A percentile compares a stretch with the other conserved stretches of the same genome.
phyloP scores from a whole-genome alignment of 2,797 vertebrate genomes.

The Bucorvus abyssinicus region DNA sequence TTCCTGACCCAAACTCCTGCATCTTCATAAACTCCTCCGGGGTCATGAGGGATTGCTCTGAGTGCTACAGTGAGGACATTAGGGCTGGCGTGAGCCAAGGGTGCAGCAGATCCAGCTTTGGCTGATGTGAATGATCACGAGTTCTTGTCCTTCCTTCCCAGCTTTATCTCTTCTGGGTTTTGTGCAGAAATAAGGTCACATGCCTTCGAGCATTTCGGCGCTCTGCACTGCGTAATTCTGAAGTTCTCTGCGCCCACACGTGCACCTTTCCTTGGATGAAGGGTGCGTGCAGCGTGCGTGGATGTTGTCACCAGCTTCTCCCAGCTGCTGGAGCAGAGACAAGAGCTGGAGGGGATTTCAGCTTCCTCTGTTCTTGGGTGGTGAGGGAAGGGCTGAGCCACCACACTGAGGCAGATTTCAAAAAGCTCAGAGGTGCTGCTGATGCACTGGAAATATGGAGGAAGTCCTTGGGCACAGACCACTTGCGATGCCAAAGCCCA shows the following conservation, averaged over 20 bases:
- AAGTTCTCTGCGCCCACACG: not conserved
- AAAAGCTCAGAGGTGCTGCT: not conserved
- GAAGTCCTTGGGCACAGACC: not conserved
- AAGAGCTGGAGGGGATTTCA: not conserved
- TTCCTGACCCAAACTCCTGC: not conserved
- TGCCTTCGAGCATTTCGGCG: not conserved
- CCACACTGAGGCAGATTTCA: not conserved
- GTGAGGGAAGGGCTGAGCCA: not conserved
- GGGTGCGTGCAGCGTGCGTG: accelerated
- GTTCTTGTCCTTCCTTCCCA: not conserved
- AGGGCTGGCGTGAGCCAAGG: not conserved
- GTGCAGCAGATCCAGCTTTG: not conserved
- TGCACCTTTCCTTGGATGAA: not conserved
- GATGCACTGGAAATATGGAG: not conserved
- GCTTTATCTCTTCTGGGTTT: not conserved
- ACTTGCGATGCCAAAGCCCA: not conserved
- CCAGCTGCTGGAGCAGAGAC: not conserved
- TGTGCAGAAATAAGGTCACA: not conserved
- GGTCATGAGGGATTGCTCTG: accelerated
- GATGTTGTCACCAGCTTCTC: not conserved
- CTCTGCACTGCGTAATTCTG: not conserved
- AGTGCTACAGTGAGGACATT: not conserved
- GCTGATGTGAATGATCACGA: not conserved
- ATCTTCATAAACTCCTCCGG: not conserved
- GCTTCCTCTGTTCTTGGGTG: not conserved